Evolutionary conservation across 2,888 invertebrate genomes (phyloP), one percentile per base, ranked within the genome.

Genomic region (Synergus gifuensis): DNA sequence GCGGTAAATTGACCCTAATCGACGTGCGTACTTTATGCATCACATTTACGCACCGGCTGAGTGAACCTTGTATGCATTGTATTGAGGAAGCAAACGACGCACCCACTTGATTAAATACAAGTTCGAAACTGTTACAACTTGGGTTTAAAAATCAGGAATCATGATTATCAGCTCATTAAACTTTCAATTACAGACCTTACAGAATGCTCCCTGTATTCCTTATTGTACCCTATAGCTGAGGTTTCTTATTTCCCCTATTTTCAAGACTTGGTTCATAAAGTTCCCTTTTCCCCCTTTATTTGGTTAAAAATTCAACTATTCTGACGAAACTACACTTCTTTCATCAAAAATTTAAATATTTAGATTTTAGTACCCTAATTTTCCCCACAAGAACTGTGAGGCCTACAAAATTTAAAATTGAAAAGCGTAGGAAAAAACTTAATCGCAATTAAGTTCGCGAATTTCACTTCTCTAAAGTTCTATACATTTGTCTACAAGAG

Each of bases 21-120:
- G 22, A 69, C 69, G 22, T 69, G 69, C 28, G 69, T 69, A 69
- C 46, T 69, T 49, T 44, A 67, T 18, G 22, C 18, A 22, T 18
- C 14, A 14, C 67, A 67, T 44, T 18, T 40, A 66, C 42, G 18
- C 66, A 66, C 44, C 22, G 67, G 42, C 67, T 44, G 44, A 67
- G 18, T 44, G 67, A 67, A 67, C 22, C 46, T 67, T 67, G 67
- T 67, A 67, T 67, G 67, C 46, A 67, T 67, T 69, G 69, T 69
- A 46, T 46, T 69, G 28, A 69, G 69, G 69, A 69, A 69, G 46
- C 28, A 69, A 49, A 16, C 46, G 69, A 69, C 69, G 49, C 69
- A 44, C 69, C 69, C 46, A 69, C 8, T 69, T 69, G 69, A 69
- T 69, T 28, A 69, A 49, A 69, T 49, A 46, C 9, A 28, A 4